phyloP scores from a whole-genome alignment of 2,888 invertebrate species.

The Coenonympha glycerion region DNA sequence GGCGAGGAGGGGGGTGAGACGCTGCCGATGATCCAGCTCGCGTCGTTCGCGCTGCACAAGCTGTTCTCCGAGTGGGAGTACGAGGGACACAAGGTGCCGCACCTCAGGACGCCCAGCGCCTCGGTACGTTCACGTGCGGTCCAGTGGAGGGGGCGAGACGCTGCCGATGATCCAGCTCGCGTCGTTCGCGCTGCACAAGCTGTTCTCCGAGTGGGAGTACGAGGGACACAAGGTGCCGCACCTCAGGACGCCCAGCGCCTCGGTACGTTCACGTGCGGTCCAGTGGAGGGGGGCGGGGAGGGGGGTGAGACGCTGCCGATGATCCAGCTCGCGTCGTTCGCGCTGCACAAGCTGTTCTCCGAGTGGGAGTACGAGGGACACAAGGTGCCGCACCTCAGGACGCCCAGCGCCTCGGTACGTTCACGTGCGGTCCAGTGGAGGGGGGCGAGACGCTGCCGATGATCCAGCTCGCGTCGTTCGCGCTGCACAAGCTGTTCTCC shows the following conservation, averaged over 20 bases:
- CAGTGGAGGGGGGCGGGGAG: slow-evolving; percentile 25
- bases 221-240: slow-evolving; percentile 79
- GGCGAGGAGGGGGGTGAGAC: slow-evolving; percentile 45
- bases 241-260: slow-evolving; percentile 40
- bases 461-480: slow-evolving; percentile 89
- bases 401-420: slow-evolving; percentile 28
- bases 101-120: slow-evolving; percentile 42
- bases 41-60: slow-evolving; percentile 89
- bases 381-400: slow-evolving; percentile 64
- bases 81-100: slow-evolving; percentile 78
- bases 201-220: slow-evolving; percentile 88
- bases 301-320: slow-evolving; percentile 79
- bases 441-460: slow-evolving; percentile 80
- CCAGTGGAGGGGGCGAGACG: slow-evolving; percentile 34
- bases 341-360: slow-evolving; percentile 86
- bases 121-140: too few species aligned
- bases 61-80: slow-evolving; percentile 88
- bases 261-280: too few species aligned
- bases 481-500: slow-evolving; percentile 86
- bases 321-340: slow-evolving; percentile 89
- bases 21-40: slow-evolving; percentile 88
- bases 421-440: too few species aligned
- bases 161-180: slow-evolving; percentile 90
- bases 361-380: slow-evolving; percentile 88
- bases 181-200: slow-evolving; percentile 88